Conservation (phyloP, 2,888 invertebrate species). For the Idaea straminata region DNA sequence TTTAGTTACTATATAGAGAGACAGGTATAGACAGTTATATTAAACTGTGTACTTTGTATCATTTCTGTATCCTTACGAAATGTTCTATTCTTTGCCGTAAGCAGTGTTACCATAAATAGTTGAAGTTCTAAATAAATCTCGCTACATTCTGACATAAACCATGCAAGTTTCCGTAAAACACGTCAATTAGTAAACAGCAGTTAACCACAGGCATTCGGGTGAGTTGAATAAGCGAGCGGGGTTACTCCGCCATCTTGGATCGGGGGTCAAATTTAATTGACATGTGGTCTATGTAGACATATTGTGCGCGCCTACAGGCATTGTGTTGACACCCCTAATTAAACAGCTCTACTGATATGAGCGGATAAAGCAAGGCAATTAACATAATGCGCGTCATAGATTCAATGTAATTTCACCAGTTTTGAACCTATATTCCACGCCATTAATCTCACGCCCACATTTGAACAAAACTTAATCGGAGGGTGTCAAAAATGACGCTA, state of each 20-base stretch:
- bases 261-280: conserved; percentile 78
- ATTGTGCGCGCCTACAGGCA: conserved; percentile 64
- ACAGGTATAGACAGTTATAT: too few relatives aligned
- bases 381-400: conserved; percentile 60
- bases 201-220: conserved; percentile 65
- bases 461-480: conserved; percentile 30
- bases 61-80: conserved; percentile 6
- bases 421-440: conserved; percentile 40
- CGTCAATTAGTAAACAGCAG: conserved; percentile 69
- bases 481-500: conserved; percentile 25
- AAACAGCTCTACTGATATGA: conserved; percentile 65
- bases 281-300: conserved; percentile 73
- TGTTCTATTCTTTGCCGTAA: background rate
- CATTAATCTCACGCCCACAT: conserved; percentile 42
- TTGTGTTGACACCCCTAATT: conserved; percentile 78
- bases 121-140: conserved; percentile 42
- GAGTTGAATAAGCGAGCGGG: conserved; percentile 52
- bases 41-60: conserved; percentile 14
- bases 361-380: conserved; percentile 69
- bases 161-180: conserved; percentile 64
- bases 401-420: conserved; percentile 52
- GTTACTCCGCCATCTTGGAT: conserved; percentile 73
- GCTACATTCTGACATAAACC: conserved; percentile 50
- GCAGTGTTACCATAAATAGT: conserved; percentile 20
- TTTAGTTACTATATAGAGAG: too few relatives aligned